Conservation (phyloP, 2,797 vertebrate species). For the Dendrocincla tyrannina region DNA sequence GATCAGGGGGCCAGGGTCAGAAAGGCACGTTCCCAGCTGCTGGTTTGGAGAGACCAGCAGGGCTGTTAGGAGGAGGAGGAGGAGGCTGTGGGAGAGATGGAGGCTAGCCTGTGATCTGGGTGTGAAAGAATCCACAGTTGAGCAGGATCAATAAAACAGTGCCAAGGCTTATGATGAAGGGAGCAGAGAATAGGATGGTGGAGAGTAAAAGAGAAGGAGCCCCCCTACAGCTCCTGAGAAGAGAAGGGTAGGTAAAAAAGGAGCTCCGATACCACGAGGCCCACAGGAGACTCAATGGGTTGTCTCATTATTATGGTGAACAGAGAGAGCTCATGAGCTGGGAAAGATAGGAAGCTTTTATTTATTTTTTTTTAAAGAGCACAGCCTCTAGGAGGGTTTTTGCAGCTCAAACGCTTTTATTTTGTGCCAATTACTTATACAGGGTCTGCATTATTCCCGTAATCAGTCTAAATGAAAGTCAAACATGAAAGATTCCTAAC, state of each 20-base stretch:
- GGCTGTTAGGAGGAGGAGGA: constrained; percentile 2
- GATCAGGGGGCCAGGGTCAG: not conserved
- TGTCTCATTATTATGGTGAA: constrained; percentile 70
- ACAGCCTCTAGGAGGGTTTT: constrained; percentile 68
- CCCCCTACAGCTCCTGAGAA: constrained; percentile 66
- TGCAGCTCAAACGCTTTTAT: constrained; percentile 68
- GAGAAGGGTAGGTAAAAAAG: constrained; percentile 61
- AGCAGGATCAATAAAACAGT: constrained; percentile 53
- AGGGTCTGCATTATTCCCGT: constrained; percentile 69
- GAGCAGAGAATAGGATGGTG: constrained; percentile 52
- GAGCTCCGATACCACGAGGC: constrained; percentile 51
- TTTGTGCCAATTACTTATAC: constrained; percentile 73
- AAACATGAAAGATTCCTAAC: constrained; percentile 74
- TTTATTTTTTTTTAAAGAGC: constrained; percentile 53
- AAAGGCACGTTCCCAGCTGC: not conserved
- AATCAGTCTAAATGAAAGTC: constrained; percentile 74
- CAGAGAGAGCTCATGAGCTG: constrained; percentile 66
- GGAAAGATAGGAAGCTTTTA: constrained; percentile 74
- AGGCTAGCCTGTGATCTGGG: constrained; percentile 44
- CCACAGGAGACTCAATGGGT: constrained; percentile 71
- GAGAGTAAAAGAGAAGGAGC: constrained; percentile 54
- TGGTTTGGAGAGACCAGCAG: not conserved
- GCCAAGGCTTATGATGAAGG: not conserved
- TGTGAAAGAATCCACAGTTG: constrained; percentile 48
- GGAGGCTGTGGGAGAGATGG: constrained; percentile 18